phyloP scores from a whole-genome alignment of 1,140 invertebrate species.

The Zaprionus gabonicus region DNA sequence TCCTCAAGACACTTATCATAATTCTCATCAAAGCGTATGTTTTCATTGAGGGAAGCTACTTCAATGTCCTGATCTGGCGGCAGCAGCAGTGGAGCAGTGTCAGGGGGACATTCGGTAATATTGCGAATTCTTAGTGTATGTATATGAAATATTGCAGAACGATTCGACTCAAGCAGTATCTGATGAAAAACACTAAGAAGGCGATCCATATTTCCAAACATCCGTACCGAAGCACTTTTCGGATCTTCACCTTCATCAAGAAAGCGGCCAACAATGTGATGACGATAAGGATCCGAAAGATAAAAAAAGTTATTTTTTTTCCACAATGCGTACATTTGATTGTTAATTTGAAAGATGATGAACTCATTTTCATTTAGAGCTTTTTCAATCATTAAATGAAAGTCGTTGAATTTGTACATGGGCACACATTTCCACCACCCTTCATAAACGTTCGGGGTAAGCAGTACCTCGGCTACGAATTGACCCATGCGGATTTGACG shows the following conservation, averaged over 20 bases:
- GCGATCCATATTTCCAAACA: constrained; percentile 72
- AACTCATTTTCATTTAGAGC: constrained; percentile 59
- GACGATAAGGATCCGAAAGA: constrained; percentile 78
- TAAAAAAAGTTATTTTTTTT: constrained; percentile 76
- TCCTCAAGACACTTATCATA: constrained; percentile 74
- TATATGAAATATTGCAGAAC: constrained; percentile 70
- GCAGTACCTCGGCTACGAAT: constrained; percentile 59
- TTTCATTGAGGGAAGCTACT: constrained; percentile 72
- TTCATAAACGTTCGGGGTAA: constrained; percentile 62
- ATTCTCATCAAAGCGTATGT: constrained; percentile 73
- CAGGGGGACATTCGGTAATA: constrained; percentile 63
- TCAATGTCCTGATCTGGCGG: constrained; percentile 63
- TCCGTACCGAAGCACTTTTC: constrained; percentile 68
- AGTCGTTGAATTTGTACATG: constrained; percentile 75
- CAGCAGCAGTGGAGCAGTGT: constrained; percentile 59
- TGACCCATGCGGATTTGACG: constrained; percentile 71
- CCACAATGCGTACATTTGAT: constrained; percentile 78
- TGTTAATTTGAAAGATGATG: constrained; percentile 76
- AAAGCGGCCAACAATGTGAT: constrained; percentile 67
- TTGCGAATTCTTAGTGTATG: constrained; percentile 65
- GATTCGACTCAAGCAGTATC: constrained; percentile 72
- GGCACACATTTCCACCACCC: constrained; percentile 79
- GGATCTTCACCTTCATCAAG: constrained; percentile 64
- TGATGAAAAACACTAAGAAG: constrained; percentile 75
- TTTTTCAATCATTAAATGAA: constrained; percentile 62